phyloP scores from a whole-genome alignment of 1,140 invertebrate species.

The Matsumurasca onukii region DNA sequence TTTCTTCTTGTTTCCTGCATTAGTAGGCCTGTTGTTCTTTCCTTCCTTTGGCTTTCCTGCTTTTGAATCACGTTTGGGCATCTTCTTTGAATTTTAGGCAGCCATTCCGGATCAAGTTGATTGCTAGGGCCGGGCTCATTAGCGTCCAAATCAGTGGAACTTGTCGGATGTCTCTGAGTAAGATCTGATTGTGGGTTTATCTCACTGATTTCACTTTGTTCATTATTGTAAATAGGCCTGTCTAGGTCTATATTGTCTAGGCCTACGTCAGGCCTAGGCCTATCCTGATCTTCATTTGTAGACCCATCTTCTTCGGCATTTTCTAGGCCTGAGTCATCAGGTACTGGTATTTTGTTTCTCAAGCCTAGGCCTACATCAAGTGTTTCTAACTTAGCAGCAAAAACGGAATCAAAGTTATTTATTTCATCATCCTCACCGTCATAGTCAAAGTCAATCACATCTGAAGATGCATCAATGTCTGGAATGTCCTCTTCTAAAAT shows the following conservation, averaged over 20 bases:
- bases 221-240: neutral
- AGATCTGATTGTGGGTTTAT: neutral
- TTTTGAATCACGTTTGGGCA: neutral
- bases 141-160: neutral
- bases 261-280: neutral
- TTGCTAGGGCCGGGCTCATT: neutral
- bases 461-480: neutral
- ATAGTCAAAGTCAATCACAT: conserved; percentile 4
- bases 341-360: neutral
- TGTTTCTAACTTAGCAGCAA: neutral
- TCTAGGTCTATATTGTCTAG: neutral
- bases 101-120: neutral
- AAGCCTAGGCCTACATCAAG: neutral
- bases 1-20: no score
- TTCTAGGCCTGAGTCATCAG: neutral
- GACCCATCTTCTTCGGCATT: neutral
- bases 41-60: neutral
- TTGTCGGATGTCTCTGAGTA: neutral
- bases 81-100: neutral
- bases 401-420: neutral
- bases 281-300: neutral
- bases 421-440: neutral
- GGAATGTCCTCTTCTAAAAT: neutral
- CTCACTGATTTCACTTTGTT: neutral
- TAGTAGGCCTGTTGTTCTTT: neutral